Evolutionary conservation across 2,888 invertebrate genomes (phyloP).

Genomic region (Conomelus anceps): DNA sequence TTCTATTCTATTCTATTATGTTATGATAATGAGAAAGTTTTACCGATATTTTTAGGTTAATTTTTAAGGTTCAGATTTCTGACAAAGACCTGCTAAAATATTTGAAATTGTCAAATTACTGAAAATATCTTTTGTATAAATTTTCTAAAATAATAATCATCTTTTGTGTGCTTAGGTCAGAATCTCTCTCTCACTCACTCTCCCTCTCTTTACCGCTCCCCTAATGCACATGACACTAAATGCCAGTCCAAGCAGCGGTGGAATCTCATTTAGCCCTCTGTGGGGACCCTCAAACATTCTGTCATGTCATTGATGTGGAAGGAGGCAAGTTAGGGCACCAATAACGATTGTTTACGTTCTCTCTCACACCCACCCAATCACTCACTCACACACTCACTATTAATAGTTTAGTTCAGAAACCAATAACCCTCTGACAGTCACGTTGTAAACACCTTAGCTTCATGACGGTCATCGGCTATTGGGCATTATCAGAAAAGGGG

Average conservation of each 20-base stretch:
- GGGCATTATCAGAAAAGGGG: not conserved
- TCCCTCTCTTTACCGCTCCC: not conserved
- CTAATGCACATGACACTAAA: no score
- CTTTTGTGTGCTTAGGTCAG: no score
- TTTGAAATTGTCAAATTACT: no score
- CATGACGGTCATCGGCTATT: not conserved
- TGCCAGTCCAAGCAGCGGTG: no score
- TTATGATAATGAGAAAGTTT: no score
- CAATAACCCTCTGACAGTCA: not conserved
- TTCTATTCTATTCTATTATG: no score
- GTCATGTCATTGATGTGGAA: no score
- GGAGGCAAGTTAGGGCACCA: not conserved
- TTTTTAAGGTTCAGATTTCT: no score
- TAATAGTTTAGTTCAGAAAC: not conserved
- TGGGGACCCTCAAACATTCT: not conserved
- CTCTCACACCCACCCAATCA: not conserved
- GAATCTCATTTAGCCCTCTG: not conserved
- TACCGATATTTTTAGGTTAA: no score
- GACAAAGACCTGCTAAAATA: no score
- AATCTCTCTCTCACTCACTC: not conserved
- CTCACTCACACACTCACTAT: not conserved
- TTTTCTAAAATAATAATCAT: no score
- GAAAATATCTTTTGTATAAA: no score
- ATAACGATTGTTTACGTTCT: not conserved
- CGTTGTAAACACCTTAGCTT: not conserved